Base-by-base conservation (phyloP, 2,113 vertebrate genomes). In the Solenodon paradoxus region DNA sequence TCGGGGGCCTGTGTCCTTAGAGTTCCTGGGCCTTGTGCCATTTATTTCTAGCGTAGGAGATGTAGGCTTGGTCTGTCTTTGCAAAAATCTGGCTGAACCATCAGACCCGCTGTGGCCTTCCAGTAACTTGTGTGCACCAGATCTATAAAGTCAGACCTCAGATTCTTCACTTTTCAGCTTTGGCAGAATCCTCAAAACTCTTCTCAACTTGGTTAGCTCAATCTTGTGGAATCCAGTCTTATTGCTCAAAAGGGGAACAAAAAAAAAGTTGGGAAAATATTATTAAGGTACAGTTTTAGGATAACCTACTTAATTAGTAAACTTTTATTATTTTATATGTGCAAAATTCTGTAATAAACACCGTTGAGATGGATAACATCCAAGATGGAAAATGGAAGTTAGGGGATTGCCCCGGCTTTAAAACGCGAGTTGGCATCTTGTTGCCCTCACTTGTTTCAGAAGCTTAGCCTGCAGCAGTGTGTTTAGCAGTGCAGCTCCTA, bases 91-190 rank as follows among this genome's bases (percentile, higher is more conserved):
- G 87, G 49, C 72, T 26, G 35, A 64, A 53, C 82, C 69, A 80
- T 85, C 61, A 61, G 68, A 57, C 53, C 45, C 47, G 71, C 38
- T 71, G 35, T 72, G n/a, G 24, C 86, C 59, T 95, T 92, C 69
- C 71, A 95, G 64, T 75, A 95, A 95, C 51, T 66, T 47, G 51
- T 13, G 24, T 87, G 53, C 81, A 88, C 55, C 57, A 63, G 45
- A 94, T 84, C 59, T 92, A 53, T 90, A 89, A 84, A 95, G 59
- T 80, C 53, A 77, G 51, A 55, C 59, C 87, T 95, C 79, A 75
- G 83, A 87, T 93, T 94, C 64, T 8, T 97, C 59, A 40, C 72
- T 40, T 93, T 95, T 95, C 75, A 88, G 69, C 64, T 90, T 82
- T 95, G 95, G 87, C 69, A 95, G 63, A 61, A 93, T 68, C 49